phyloP scores from a whole-genome alignment of 35 echinoderm and acorn worm species.

The Ophioderma brevispina region DNA sequence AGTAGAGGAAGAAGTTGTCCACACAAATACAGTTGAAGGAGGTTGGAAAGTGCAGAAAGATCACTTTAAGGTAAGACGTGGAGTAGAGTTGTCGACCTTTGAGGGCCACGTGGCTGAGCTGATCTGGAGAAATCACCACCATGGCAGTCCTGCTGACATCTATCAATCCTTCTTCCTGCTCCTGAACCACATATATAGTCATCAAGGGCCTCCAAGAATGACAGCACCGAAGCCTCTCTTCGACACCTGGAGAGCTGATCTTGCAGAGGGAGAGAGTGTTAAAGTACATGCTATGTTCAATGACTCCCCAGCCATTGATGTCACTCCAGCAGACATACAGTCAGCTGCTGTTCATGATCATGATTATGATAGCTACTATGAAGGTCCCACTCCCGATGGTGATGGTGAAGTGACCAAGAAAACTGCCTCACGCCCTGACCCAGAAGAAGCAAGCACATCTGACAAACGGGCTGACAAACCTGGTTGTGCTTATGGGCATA shows the following conservation, averaged over 20 bases:
- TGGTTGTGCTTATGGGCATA: not conserved
- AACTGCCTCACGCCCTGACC: not conserved
- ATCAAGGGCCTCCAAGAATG: not conserved
- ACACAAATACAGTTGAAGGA: constrained; percentile 42
- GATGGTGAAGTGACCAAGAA: not conserved
- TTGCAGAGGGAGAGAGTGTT: no score
- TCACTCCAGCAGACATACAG: no score
- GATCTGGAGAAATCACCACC: constrained; percentile 15
- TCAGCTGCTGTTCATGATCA: not conserved
- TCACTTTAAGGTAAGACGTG: not conserved
- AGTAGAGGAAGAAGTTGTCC: not conserved
- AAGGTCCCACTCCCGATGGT: not conserved
- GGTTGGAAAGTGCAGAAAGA: constrained; percentile 15
- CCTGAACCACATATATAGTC: not conserved
- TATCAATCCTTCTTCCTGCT: not conserved
- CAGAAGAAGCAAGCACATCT: not conserved
- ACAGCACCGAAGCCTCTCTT: not conserved
- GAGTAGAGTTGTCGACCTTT: not conserved
- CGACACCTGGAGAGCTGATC: constrained; percentile 10
- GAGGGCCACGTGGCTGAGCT: constrained; percentile 24
- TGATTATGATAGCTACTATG: not conserved
- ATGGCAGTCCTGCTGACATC: not conserved
- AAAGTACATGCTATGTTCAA: no score
- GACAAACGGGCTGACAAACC: no score
- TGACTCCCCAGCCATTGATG: no score